These are phyloP conservation scores for Eulimnadia texana DNA, from an alignment of 1,140 invertebrate species.

Conservation along the genomic window DNA sequence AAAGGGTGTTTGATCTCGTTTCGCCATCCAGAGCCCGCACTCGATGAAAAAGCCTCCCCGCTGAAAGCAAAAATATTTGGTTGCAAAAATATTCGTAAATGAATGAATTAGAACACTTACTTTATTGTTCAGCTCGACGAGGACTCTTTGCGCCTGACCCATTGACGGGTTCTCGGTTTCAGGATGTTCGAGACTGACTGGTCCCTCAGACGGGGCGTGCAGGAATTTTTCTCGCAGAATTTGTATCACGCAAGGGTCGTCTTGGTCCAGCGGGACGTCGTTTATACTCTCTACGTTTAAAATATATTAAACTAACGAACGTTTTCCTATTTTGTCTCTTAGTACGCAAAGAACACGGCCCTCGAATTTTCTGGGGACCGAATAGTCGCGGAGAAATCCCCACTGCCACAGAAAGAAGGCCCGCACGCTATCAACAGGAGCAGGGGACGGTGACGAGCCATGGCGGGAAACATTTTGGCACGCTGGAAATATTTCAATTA, in stretches of 20 bases:
- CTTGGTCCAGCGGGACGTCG: background rate
- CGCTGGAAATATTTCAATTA: background rate
- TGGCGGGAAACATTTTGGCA: background rate
- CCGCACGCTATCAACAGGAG: background rate
- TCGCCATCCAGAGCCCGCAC: constrained; percentile 36
- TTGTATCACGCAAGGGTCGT: background rate
- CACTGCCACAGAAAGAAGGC: background rate
- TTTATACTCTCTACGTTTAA: background rate
- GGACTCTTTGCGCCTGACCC: background rate
- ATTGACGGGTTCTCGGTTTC: background rate
- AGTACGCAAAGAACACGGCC: background rate
- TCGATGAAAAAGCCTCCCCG: constrained; percentile 31
- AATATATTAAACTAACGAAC: background rate
- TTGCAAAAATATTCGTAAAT: background rate
- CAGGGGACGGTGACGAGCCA: background rate
- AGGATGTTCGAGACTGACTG: background rate
- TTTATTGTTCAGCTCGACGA: background rate
- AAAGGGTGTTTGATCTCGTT: constrained; percentile 26
- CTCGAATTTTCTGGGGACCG: background rate
- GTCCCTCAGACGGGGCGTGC: background rate
- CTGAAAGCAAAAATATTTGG: background rate
- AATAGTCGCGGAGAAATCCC: background rate
- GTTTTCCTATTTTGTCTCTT: background rate
- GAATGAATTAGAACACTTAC: background rate
- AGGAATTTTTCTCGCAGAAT: background rate